Base-by-base conservation (phyloP, 2,113 vertebrate species). In the Gopherus flavomarginatus region DNA sequence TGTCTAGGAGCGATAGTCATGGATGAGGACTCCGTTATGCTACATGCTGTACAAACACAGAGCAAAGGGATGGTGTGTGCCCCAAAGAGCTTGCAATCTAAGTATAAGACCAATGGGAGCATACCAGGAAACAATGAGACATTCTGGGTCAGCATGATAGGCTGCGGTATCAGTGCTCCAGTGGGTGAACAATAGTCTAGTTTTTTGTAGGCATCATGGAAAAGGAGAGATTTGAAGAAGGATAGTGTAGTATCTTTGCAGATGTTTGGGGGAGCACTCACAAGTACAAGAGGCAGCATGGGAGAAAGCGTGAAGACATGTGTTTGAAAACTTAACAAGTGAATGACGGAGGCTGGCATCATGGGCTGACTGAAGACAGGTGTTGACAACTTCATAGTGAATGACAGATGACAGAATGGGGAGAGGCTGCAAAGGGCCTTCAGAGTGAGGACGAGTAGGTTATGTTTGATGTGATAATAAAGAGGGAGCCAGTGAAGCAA, bases 301-400 rank as follows among this genome's bases (percentile, higher is more conserved):
- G 24, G 42, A 77, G 75, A 47, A 77, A 44, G 72, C 4, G 4
- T 42, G n/a, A 38, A 42, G n/a, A 19, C 21, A 19, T 38, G 17
- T 38, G 10, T 72, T 72, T 72, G n/a, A 72, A 42, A 72, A 72
- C n/a, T 9, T 72, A 38, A 42, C 24, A 59, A 59, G 57, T 62
- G 59, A 29, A 62, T 62, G 59, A 31, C 8, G 7, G 31, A 38
- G 50, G 80, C 17, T 14, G n/a, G 7, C 69, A 89, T 87, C 35
- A 59, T 17, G 59, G 49, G 59, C 38, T 44, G 0, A 0, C 44
- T 42, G 14, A 35, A 77, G 57, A 42, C 31, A 79, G 0, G 16
- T 81, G 62, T 69, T 65, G 6, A 21, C 42, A 7, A 26, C 81
- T 65, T 88, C 59, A 38, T 22, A 72, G 54, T 8, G 83, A 85